Evolutionary conservation across 30 jellyfish, hydroid and myxozoan genomes (phyloP).

Genomic region (Nemopilema nomurai): DNA sequence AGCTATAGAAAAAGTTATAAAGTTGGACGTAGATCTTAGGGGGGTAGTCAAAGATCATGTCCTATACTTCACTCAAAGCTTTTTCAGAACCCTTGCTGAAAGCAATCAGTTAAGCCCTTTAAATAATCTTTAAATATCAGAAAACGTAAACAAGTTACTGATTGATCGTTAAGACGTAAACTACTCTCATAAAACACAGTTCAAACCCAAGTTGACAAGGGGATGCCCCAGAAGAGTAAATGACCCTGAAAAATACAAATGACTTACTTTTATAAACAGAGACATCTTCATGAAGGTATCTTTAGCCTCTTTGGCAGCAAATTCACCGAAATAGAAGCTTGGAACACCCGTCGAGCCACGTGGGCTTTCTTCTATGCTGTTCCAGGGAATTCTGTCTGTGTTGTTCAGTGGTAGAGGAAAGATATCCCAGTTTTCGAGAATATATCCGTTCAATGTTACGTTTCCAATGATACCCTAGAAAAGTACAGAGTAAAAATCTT

Average conservation of each 20-base stretch:
- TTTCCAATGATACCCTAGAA: constrained; percentile 59
- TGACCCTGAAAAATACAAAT: neutral
- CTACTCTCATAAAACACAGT: too few relatives aligned
- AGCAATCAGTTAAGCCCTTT: too few relatives aligned
- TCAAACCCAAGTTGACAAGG: too few relatives aligned
- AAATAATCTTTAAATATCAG: too few relatives aligned
- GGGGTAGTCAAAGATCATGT: constrained; percentile 66
- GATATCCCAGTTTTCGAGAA: constrained; percentile 53
- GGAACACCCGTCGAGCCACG: constrained; percentile 15
- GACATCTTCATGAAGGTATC: constrained; percentile 68
- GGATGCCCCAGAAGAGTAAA: too few relatives aligned
- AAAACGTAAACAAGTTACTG: too few relatives aligned
- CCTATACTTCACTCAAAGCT: constrained; percentile 50
- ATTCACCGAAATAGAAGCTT: constrained; percentile 32
- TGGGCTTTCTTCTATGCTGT: neutral
- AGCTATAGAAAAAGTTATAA: constrained; percentile 80
- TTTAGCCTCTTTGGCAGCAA: constrained; percentile 22
- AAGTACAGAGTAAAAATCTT: neutral
- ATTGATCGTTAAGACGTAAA: too few relatives aligned
- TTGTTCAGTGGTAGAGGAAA: constrained; percentile 52
- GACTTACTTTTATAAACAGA: constrained; percentile 54
- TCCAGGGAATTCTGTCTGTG: constrained; percentile 14
- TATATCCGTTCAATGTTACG: constrained; percentile 23
- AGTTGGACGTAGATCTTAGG: constrained; percentile 58
- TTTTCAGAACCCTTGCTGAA: too few relatives aligned